A percentile compares a stretch with the other conserved stretches of the same genome.
These are phyloP conservation scores for Caenorhabditis sp. DNA, from an alignment of 2,888 invertebrate genomes.

Conservation along the genomic window DNA sequence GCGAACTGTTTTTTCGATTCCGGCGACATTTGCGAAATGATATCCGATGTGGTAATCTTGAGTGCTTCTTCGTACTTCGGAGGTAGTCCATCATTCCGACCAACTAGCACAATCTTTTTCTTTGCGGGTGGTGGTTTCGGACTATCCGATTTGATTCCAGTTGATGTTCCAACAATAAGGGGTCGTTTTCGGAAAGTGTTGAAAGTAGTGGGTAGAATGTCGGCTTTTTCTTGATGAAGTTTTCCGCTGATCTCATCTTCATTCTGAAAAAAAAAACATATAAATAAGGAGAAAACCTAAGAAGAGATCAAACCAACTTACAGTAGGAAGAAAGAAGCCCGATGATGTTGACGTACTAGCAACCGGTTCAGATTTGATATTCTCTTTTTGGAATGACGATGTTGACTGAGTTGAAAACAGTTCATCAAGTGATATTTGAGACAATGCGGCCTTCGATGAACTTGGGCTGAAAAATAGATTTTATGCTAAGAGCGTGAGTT, in stretches of 20 bases:
- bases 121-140: conserved; percentile 8
- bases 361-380: neutral
- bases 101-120: conserved; percentile 16
- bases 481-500: too few relatives aligned
- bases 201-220: neutral
- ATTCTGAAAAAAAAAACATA: conserved; percentile 21
- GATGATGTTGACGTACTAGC: neutral
- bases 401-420: neutral
- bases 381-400: neutral
- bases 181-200: neutral
- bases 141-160: neutral
- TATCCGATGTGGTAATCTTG: conserved; percentile 16
- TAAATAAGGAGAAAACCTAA: too few relatives aligned
- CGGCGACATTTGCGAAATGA: conserved; percentile 12
- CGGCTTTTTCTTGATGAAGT: neutral
- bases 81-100: neutral
- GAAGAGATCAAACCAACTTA: too few relatives aligned
- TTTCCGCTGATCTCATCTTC: conserved; percentile 23
- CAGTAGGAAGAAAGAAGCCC: conserved; percentile 17
- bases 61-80: conserved; percentile 15
- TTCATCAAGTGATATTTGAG: conserved; percentile 3
- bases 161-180: neutral
- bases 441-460: neutral
- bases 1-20: conserved; percentile 19
- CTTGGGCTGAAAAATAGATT: neutral